phyloP scores from a whole-genome alignment of 2,888 invertebrate genomes.

The Leptinotarsa tumamoca region DNA sequence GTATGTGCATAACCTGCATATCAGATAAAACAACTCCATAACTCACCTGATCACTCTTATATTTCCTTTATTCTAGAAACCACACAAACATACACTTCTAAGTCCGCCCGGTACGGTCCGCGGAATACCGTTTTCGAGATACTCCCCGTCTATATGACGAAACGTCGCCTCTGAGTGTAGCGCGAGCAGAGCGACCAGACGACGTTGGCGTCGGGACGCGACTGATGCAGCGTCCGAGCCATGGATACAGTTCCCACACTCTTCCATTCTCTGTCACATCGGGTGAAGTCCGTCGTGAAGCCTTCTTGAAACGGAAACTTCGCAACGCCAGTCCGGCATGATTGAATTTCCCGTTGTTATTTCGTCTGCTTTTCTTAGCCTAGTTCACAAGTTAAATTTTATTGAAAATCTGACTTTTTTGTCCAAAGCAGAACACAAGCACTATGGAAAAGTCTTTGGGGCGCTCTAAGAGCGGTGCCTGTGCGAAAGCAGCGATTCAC shows the following conservation, averaged over 20 bases:
- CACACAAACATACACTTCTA: not conserved
- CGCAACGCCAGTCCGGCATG: too few species aligned
- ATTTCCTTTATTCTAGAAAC: not conserved
- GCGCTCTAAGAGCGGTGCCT: too few species aligned
- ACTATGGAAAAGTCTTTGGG: too few species aligned
- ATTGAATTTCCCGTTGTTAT: too few species aligned
- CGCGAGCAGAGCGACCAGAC: constrained; percentile 3
- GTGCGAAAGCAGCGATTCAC: too few species aligned
- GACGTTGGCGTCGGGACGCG: constrained; percentile 23
- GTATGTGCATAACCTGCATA: too few species aligned
- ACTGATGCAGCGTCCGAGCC: constrained; percentile 28
- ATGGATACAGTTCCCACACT: constrained; percentile 10
- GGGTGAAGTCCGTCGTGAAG: constrained; percentile 3
- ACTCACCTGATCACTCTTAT: constrained; percentile 9
- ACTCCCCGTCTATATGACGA: not conserved
- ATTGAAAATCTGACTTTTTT: too few species aligned
- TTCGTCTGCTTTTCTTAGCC: too few species aligned
- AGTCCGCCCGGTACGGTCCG: not conserved
- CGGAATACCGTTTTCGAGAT: not conserved
- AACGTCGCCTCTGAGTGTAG: not conserved
- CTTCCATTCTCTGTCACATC: constrained; percentile 7
- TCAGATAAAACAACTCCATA: too few species aligned
- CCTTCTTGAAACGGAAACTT: constrained; percentile 15
- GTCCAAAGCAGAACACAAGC: too few species aligned
- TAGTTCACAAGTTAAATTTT: too few species aligned